phyloP scores from a whole-genome alignment of 2,113 vertebrate genomes.

The Paratilapia polleni region DNA sequence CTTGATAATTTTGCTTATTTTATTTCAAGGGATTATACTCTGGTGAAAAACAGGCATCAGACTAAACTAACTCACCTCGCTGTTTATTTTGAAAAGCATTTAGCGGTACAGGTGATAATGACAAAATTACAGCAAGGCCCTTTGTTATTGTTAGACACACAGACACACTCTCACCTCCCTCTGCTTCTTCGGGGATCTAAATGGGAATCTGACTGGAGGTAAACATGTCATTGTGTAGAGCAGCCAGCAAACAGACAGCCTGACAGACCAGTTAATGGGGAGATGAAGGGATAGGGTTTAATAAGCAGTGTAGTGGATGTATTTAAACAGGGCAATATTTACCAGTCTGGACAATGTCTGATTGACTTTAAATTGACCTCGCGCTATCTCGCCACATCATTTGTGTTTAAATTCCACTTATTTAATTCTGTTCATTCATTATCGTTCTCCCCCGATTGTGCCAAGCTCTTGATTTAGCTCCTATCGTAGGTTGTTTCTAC shows the following conservation, averaged over 20 bases:
- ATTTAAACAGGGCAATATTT: slow-evolving; percentile 67
- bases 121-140: slow-evolving; percentile 23
- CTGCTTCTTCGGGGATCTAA: slow-evolving; percentile 62
- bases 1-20: not conserved
- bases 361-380: slow-evolving; percentile 59
- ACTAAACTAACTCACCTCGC: not conserved
- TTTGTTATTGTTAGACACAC: slow-evolving; percentile 31
- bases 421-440: slow-evolving; percentile 46
- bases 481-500: slow-evolving; percentile 47
- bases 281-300: slow-evolving; percentile 71
- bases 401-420: slow-evolving; percentile 38
- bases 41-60: not conserved
- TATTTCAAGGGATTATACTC: not conserved
- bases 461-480: slow-evolving; percentile 62
- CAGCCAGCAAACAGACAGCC: slow-evolving; percentile 64
- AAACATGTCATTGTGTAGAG: slow-evolving; percentile 68
- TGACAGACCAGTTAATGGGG: slow-evolving; percentile 71
- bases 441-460: slow-evolving; percentile 32
- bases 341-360: slow-evolving; percentile 49
- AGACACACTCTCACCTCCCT: not conserved
- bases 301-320: slow-evolving; percentile 46
- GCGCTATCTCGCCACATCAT: not conserved
- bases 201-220: slow-evolving; percentile 74
- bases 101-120: not conserved
- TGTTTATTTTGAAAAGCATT: slow-evolving; percentile 39